Evolutionary conservation across 2,113 vertebrate species (phyloP).

Genomic region (Paralichthys olivaceus): DNA sequence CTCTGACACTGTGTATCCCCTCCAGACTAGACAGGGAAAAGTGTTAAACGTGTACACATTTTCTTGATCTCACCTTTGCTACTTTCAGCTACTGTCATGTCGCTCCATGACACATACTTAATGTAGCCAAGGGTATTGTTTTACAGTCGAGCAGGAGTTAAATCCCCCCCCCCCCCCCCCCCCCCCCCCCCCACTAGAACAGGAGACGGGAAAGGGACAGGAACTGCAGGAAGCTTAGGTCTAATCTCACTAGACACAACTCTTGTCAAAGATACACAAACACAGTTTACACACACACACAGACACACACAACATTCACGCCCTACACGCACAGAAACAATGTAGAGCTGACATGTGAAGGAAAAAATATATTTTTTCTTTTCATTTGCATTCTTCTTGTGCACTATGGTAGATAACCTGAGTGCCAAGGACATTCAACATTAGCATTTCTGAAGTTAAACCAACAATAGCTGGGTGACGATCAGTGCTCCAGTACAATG

Average conservation of each 20-base stretch:
- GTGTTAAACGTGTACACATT: conserved; percentile 63
- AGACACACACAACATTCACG: conserved; percentile 5
- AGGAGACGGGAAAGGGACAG: conserved; percentile 73
- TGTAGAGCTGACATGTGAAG: conserved; percentile 6
- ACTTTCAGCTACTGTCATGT: conserved; percentile 34
- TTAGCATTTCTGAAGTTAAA: conserved; percentile 19
- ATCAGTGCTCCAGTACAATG: background rate
- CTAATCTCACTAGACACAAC: conserved; percentile 77
- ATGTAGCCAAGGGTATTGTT: conserved; percentile 60
- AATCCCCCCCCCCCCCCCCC: conserved; percentile 42
- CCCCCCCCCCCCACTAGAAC: conserved; percentile 32
- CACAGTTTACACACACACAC: conserved; percentile 21
- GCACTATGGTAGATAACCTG: conserved; percentile 4
- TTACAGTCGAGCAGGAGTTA: conserved; percentile 34
- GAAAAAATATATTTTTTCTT: conserved; percentile 23
- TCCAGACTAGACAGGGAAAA: conserved; percentile 28
- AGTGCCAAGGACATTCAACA: conserved; percentile 4
- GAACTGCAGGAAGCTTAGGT: conserved; percentile 68
- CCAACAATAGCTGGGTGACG: background rate
- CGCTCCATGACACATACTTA: conserved; percentile 12
- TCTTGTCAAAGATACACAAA: conserved; percentile 70
- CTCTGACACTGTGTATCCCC: conserved; percentile 52
- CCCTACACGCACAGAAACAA: conserved; percentile 2
- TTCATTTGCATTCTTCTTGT: conserved; percentile 20
- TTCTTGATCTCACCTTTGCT: conserved; percentile 34